phyloP scores from a whole-genome alignment of 2,797 vertebrate genomes.

The Malurus leucopterus region DNA sequence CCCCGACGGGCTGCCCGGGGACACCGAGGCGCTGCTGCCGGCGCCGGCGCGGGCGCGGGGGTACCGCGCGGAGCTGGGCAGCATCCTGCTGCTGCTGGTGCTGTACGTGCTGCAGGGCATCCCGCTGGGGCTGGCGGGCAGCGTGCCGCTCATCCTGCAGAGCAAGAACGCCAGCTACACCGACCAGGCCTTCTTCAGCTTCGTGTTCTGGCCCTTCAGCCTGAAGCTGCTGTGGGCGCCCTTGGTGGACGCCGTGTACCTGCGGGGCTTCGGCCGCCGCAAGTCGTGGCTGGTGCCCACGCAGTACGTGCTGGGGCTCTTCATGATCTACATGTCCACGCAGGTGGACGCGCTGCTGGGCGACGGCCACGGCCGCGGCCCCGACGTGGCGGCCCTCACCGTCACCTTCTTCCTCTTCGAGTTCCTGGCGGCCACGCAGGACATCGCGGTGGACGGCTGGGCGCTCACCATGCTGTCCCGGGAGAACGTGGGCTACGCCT shows the following conservation, averaged over 20 bases:
- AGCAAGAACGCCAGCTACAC: slow-evolving; percentile 91
- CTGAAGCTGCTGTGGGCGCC: slow-evolving; percentile 96
- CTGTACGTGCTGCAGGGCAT: slow-evolving; percentile 96
- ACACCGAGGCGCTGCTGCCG: slow-evolving; percentile 67
- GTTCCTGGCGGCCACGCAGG: slow-evolving; percentile 96
- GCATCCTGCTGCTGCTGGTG: slow-evolving; percentile 87
- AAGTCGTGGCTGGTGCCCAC: slow-evolving; percentile 98
- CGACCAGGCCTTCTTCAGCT: slow-evolving; percentile 96
- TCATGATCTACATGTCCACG: slow-evolving; percentile 91
- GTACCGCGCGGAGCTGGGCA: slow-evolving; percentile 81
- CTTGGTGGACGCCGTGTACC: slow-evolving; percentile 90
- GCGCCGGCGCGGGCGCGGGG: slow-evolving; percentile 37
- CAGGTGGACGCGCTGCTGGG: slow-evolving; percentile 85
- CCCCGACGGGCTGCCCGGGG: not conserved
- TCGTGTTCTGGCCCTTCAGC: slow-evolving; percentile 98
- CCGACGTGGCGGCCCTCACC: slow-evolving; percentile 84
- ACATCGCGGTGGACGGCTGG: slow-evolving; percentile 97
- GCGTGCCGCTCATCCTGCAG: slow-evolving; percentile 93
- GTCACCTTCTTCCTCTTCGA: slow-evolving; percentile 92
- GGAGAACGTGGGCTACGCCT: slow-evolving; percentile 96
- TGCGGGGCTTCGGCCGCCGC: slow-evolving; percentile 87
- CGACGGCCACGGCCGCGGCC: slow-evolving; percentile 69
- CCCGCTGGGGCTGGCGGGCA: slow-evolving; percentile 93
- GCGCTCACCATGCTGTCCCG: slow-evolving; percentile 95
- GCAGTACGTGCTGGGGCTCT: slow-evolving; percentile 90